These are phyloP conservation scores for Mantis religiosa DNA, from an alignment of 2,888 invertebrate genomes.

Conservation along the genomic window DNA sequence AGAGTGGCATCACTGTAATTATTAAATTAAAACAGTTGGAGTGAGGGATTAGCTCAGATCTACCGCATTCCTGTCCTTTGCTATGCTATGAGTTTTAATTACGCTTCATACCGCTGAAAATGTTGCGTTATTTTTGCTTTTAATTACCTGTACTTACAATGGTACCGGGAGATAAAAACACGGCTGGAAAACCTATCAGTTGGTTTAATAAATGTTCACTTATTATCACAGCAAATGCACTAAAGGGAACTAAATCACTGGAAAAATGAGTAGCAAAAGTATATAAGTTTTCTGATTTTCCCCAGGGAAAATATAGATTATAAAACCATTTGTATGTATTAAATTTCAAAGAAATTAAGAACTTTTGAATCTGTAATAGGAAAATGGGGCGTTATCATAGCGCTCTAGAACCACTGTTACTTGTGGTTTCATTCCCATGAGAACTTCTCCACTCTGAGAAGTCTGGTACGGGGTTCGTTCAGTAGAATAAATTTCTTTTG, in stretches of 20 bases:
- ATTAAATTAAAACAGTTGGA: neutral
- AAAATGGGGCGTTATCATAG: too few species aligned
- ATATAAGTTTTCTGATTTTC: too few species aligned
- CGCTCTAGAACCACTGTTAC: too few species aligned
- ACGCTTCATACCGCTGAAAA: neutral
- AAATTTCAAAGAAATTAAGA: too few species aligned
- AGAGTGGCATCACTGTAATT: neutral
- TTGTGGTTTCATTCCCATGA: too few species aligned
- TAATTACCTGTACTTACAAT: neutral
- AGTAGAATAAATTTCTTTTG: too few species aligned
- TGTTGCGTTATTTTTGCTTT: neutral
- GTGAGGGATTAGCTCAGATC: neutral
- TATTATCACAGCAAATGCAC: neutral
- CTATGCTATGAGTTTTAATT: neutral
- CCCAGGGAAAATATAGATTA: too few species aligned
- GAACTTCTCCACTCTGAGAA: too few species aligned
- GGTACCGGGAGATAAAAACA: neutral
- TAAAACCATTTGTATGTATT: too few species aligned
- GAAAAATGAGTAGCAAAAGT: neutral
- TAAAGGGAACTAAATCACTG: neutral
- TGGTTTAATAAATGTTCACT: neutral
- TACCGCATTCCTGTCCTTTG: neutral
- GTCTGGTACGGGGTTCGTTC: too few species aligned
- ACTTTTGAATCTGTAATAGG: too few species aligned
- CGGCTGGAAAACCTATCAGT: neutral